Percentiles rank a stretch among this genome's conserved stretches.
Conservation (phyloP, 2,113 vertebrate species). For the Corydoras sp. region DNA sequence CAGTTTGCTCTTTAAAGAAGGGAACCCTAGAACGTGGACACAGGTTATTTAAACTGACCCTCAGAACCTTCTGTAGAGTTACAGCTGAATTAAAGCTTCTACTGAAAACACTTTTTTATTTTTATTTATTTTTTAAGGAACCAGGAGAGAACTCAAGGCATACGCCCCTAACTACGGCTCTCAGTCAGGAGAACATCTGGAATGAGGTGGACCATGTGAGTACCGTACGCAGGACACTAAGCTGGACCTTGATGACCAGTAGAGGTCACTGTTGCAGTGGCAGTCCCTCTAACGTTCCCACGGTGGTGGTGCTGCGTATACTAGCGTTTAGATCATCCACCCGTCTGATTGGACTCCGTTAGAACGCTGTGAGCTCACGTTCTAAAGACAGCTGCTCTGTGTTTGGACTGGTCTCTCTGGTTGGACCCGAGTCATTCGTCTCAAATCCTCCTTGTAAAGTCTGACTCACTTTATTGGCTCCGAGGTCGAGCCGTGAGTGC, state of each 20-base stretch:
- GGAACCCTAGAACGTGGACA: too few species aligned
- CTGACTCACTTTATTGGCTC: background rate
- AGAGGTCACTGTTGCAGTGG: too few species aligned
- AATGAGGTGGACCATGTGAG: conserved; percentile 77
- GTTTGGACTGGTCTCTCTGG: conserved; percentile 10
- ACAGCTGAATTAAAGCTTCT: background rate
- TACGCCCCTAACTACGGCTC: conserved; percentile 61
- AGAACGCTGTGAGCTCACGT: background rate
- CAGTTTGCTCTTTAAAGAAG: too few species aligned
- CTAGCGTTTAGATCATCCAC: background rate
- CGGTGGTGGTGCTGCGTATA: background rate
- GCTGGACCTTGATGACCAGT: too few species aligned
- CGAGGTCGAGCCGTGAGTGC: conserved; percentile 31
- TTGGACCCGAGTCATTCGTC: background rate
- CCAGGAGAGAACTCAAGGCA: conserved; percentile 74
- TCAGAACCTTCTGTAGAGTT: background rate
- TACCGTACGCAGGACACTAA: background rate
- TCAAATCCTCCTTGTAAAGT: conserved; percentile 24
- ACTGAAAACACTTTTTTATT: background rate
- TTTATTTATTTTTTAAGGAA: conserved; percentile 55
- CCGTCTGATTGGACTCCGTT: background rate
- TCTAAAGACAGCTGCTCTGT: conserved; percentile 4
- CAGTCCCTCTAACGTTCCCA: too few species aligned
- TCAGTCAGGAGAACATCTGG: conserved; percentile 66
- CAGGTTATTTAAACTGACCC: too few species aligned